Percentiles rank a stretch among this genome's conserved stretches.
These are phyloP conservation scores for Diacarnus erythraeanus DNA, from an alignment of 37 sponge, comb jelly and placozoan species.

Conservation along the genomic window DNA sequence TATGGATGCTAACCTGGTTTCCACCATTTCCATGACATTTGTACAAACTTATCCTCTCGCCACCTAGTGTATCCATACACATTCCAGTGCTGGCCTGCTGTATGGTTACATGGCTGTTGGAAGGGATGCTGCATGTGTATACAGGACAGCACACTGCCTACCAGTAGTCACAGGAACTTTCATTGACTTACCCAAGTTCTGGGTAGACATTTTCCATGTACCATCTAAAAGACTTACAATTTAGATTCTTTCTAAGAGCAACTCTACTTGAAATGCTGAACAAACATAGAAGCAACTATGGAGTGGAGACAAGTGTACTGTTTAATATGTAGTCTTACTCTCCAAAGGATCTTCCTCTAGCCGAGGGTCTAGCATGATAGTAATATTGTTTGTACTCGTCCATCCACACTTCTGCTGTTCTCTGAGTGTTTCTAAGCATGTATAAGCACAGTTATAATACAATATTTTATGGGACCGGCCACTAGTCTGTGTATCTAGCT, in stretches of 20 bases:
- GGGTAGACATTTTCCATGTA: conserved; percentile 91
- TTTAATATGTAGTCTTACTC: conserved; percentile 23
- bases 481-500: too few species aligned
- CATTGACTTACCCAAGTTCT: conserved; percentile 60
- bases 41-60: conserved; percentile 60
- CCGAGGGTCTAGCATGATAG: conserved; percentile 82
- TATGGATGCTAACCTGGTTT: conserved; percentile 71
- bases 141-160: neutral
- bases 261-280: conserved; percentile 54
- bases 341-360: conserved; percentile 48
- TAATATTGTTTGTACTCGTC: conserved; percentile 89
- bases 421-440: conserved; percentile 71
- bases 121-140: conserved; percentile 65
- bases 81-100: conserved; percentile 42
- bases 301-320: neutral
- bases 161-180: neutral
- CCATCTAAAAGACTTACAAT: conserved; percentile 89
- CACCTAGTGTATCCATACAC: conserved; percentile 89
- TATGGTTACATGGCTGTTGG: conserved; percentile 56
- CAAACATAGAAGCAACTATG: neutral
- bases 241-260: conserved; percentile 65
- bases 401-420: conserved; percentile 98
- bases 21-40: conserved; percentile 87
- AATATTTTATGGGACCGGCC: too few species aligned
- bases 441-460: too few species aligned